Base-by-base conservation (phyloP, 23 tunicate species). In the Clavelina lepadiformis region DNA sequence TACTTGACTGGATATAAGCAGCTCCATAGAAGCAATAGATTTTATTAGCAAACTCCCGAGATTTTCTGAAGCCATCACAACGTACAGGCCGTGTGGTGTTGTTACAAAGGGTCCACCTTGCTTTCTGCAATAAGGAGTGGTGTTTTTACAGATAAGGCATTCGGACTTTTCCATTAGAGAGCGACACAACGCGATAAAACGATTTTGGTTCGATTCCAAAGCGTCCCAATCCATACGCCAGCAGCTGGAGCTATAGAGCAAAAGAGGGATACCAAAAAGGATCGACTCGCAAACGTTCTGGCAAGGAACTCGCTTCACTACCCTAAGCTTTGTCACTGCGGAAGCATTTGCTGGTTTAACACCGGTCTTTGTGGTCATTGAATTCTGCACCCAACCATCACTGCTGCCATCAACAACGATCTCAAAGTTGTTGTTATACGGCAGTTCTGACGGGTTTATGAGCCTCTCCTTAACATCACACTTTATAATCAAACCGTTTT, bases 221-320 rank as follows among this genome's bases (percentile, higher is more conserved):
- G 75, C 97, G 31, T 89, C 89, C 97, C 97, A 89, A 46, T 89
- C 97, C 79, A 89, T 81, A 63, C 58, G 82, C 97, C 97, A 89
- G 63, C 97, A 89, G 25, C 68, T 63, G 32, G 97, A 81, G 56
- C 68, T 71, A 33, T 30, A 71, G 18, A 89, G 46, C 33, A 89
- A 20, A 1, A 53, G 27, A 5, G 89, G 79, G 3, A 31, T 53
- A 29, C 97, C 97, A 41, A 89, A 89, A 4, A 89, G 22, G 0
- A 75, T 65, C 2, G 97, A 89, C 29, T 81, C 89, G 56, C 97
- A 89, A 4, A 89, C 35, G 15, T 68, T 50, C 5, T 62, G 65
- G 4, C 8, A 5, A 23, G 63, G 65, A 4, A 82, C 66, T 31
- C 67, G 57, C 35, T 75, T 53, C 4, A 71, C 46, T 2, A 67